Conservation (phyloP, 2,888 invertebrate species). For the Oasisia sp. region DNA sequence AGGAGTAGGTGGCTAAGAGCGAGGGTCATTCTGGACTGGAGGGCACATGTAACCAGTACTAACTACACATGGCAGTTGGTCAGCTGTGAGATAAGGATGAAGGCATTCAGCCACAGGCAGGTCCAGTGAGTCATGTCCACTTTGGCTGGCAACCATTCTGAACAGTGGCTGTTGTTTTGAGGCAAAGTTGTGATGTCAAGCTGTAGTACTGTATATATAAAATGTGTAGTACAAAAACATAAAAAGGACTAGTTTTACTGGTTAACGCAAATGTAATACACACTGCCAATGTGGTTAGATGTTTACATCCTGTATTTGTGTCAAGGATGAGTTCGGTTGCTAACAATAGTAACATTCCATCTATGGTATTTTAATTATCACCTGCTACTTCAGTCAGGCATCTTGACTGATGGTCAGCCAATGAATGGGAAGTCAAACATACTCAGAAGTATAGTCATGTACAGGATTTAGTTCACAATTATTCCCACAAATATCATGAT, state of each 20-base stretch:
- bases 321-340: background rate
- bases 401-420: background rate
- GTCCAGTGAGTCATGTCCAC: background rate
- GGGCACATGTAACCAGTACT: background rate
- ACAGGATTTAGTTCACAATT: background rate
- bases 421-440: too few species aligned
- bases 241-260: background rate
- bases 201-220: background rate
- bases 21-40: background rate
- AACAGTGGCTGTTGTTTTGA: background rate
- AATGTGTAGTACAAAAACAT: background rate
- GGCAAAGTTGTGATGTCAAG: background rate
- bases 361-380: background rate
- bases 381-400: background rate
- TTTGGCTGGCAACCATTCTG: background rate
- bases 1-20: background rate
- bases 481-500: background rate
- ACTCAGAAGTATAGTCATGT: background rate
- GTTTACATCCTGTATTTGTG: background rate
- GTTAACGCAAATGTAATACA: background rate
- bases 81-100: background rate
- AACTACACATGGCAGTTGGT: background rate
- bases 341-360: background rate
- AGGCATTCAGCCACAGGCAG: background rate
- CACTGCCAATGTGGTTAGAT: background rate